A percentile compares a stretch with the other conserved stretches of the same genome.
Conservation (phyloP, 2,113 vertebrate species). For the Meriones unguiculatus region DNA sequence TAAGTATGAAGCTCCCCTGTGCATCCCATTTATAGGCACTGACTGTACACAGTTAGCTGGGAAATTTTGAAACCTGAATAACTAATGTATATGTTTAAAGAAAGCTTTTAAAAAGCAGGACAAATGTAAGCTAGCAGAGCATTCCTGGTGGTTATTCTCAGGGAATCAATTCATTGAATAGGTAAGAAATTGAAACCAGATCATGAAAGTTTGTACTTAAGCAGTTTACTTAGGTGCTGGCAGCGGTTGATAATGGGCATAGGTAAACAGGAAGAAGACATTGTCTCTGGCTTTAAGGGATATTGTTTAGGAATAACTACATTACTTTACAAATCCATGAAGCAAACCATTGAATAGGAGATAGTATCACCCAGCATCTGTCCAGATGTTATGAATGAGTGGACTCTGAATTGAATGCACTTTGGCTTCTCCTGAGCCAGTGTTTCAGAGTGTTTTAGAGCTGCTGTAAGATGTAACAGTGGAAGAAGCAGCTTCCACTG, state of each 20-base stretch:
- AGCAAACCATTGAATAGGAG: conserved; percentile 7
- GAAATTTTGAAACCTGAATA: conserved; percentile 45
- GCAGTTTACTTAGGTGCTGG: neutral
- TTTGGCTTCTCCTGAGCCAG: conserved; percentile 26
- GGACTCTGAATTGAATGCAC: neutral
- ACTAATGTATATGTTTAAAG: neutral
- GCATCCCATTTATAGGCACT: neutral
- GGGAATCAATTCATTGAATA: neutral
- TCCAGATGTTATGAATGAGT: neutral
- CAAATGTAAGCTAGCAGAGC: neutral
- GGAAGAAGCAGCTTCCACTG: conserved; percentile 47
- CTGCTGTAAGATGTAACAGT: neutral
- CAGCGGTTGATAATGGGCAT: neutral
- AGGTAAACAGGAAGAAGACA: neutral
- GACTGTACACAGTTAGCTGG: neutral
- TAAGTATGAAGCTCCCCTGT: conserved; percentile 85
- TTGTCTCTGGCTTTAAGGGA: neutral
- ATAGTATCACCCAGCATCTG: neutral
- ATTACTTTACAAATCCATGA: neutral
- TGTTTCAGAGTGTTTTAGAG: conserved; percentile 29
- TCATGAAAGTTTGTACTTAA: conserved; percentile 27
- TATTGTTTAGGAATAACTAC: neutral
- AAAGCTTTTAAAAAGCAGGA: conserved; percentile 13
- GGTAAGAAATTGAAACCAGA: conserved; percentile 31
- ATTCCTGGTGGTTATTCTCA: conserved; percentile 3